These are phyloP conservation scores for Germaria angustata DNA, from an alignment of 2,888 invertebrate species.

Conservation along the genomic window DNA sequence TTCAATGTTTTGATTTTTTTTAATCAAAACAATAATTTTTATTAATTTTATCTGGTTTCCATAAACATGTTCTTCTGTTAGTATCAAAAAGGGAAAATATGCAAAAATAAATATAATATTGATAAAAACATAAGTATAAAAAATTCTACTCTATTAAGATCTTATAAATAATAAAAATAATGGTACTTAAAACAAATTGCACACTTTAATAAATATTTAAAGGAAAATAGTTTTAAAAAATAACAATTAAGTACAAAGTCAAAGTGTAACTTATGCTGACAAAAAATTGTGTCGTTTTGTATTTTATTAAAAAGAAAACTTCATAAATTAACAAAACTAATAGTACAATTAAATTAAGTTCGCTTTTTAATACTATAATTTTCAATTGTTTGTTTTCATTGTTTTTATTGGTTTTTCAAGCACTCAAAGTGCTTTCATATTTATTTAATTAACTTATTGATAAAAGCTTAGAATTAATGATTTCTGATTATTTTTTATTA, in stretches of 20 bases:
- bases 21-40: slow-evolving; percentile 29
- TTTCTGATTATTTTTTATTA: slow-evolving; percentile 57
- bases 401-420: slow-evolving; percentile 34
- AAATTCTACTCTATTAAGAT: slow-evolving; percentile 6
- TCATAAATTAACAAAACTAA: slow-evolving; percentile 12
- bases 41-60: slow-evolving; percentile 9
- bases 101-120: slow-evolving; percentile 33
- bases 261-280: slow-evolving; percentile 8
- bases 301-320: neutral
- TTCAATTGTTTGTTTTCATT: neutral
- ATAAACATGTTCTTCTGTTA: slow-evolving; percentile 22
- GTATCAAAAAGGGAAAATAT: slow-evolving; percentile 46
- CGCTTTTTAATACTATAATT: slow-evolving; percentile 15
- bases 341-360: slow-evolving; percentile 16
- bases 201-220: slow-evolving; percentile 30
- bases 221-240: neutral
- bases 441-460: slow-evolving; percentile 1
- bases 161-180: slow-evolving; percentile 23
- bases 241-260: slow-evolving; percentile 47
- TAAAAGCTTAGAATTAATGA: neutral
- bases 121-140: neutral
- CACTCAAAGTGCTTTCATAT: slow-evolving; percentile 58
- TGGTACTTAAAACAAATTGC: slow-evolving; percentile 61
- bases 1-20: slow-evolving; percentile 6
- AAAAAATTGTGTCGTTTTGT: neutral